These are phyloP conservation scores for Pollicipes pollicipes DNA, from an alignment of 1,140 invertebrate species.

Conservation along the genomic window DNA sequence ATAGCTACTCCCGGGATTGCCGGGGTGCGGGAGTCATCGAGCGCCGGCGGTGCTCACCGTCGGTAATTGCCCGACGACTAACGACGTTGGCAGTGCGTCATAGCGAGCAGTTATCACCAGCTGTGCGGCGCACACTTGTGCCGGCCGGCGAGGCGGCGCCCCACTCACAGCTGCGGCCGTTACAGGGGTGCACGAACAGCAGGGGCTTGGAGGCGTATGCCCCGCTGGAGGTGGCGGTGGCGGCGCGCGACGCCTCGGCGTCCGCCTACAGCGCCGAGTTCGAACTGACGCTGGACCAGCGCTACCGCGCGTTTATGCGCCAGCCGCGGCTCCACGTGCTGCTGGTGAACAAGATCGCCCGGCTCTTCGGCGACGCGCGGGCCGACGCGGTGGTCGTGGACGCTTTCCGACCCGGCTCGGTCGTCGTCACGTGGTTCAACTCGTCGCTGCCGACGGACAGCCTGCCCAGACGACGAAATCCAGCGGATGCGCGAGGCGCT, in stretches of 20 bases:
- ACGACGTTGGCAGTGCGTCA: too few relatives aligned
- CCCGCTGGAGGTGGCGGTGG: background rate
- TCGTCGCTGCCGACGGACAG: constrained; percentile 40
- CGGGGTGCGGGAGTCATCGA: too few relatives aligned
- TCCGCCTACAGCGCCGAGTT: background rate
- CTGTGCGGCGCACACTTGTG: too few relatives aligned
- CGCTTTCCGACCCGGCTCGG: constrained; percentile 35
- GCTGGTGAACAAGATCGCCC: constrained; percentile 46
- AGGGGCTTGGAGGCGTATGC: too few relatives aligned
- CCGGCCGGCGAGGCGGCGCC: too few relatives aligned
- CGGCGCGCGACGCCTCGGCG: too few relatives aligned
- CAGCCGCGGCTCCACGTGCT: background rate
- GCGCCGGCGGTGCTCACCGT: too few relatives aligned
- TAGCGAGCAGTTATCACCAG: too few relatives aligned
- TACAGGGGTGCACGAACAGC: background rate
- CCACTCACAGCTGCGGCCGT: background rate
- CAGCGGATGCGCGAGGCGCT: constrained; percentile 43
- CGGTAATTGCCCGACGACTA: too few relatives aligned
- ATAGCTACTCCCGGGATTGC: too few relatives aligned
- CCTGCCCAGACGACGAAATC: constrained; percentile 58
- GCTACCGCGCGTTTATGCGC: background rate
- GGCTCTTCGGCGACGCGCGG: constrained; percentile 54
- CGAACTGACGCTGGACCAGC: background rate
- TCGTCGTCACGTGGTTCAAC: constrained; percentile 57
- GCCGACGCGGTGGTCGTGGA: constrained; percentile 49